A percentile compares a stretch with the other conserved stretches of the same genome.
These are phyloP conservation scores for Pseudomyrmex pallidus DNA, from an alignment of 1,140 invertebrate genomes.

Conservation along the genomic window DNA sequence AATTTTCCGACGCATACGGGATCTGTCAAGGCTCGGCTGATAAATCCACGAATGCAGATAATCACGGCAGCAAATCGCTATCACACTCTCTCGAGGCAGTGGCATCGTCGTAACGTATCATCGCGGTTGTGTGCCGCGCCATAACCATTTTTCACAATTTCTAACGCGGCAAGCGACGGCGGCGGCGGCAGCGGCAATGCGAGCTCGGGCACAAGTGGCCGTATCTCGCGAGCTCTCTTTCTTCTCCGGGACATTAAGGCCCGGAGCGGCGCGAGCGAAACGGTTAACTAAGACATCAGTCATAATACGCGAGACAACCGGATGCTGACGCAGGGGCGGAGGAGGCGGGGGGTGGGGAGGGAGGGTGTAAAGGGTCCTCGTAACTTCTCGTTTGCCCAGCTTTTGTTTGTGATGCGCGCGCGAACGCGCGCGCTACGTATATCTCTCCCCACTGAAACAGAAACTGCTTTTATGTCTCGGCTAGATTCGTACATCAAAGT, in stretches of 20 bases:
- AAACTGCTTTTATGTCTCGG: conserved; percentile 51
- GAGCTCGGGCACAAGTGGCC: conserved; percentile 62
- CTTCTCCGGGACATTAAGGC: conserved; percentile 66
- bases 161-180: conserved; percentile 31
- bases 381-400: conserved; percentile 76
- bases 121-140: conserved; percentile 50
- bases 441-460: conserved; percentile 6
- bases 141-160: conserved; percentile 76
- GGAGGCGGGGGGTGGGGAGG: no score
- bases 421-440: conserved; percentile 49
- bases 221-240: conserved; percentile 66
- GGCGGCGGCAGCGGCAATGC: conserved; percentile 2
- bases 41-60: conserved; percentile 60
- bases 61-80: conserved; percentile 50
- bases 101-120: conserved; percentile 59
- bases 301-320: conserved; percentile 75
- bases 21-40: neutral
- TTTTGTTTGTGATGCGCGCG: conserved; percentile 70
- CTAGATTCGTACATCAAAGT: conserved; percentile 49
- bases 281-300: conserved; percentile 75
- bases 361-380: conserved; percentile 71
- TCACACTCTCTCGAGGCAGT: conserved; percentile 39
- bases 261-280: conserved; percentile 48
- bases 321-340: conserved; percentile 57
- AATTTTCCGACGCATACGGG: neutral